A percentile compares a stretch with the other conserved stretches of the same genome.
These are phyloP conservation scores for Orchestia grillus DNA, from an alignment of 1,140 invertebrate genomes.

Conservation along the genomic window DNA sequence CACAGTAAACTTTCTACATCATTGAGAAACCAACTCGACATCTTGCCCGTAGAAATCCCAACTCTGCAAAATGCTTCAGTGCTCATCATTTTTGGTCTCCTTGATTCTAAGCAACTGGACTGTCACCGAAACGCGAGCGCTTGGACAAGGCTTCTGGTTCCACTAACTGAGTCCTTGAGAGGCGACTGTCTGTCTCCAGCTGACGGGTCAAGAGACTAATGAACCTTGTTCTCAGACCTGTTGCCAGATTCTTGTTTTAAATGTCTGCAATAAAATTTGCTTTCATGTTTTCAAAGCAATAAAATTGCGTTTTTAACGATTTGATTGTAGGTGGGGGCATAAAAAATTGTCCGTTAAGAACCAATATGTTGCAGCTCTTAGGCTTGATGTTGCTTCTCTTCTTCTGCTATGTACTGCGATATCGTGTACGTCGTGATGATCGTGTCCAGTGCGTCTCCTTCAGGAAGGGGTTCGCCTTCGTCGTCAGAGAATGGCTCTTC, in stretches of 20 bases:
- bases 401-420: conserved; percentile 37
- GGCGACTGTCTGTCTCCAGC: no score
- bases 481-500: neutral
- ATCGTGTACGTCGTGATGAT: conserved; percentile 45
- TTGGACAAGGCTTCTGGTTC: no score
- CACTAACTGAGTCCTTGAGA: no score
- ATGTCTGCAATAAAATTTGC: no score
- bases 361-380: neutral
- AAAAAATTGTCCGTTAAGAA: neutral
- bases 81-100: neutral
- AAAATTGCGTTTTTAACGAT: no score
- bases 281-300: no score
- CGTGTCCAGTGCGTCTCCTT: conserved; percentile 17
- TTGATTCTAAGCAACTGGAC: neutral
- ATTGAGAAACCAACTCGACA: neutral
- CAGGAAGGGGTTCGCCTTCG: conserved; percentile 8
- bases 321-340: neutral
- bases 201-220: no score
- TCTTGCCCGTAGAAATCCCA: neutral
- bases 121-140: no score
- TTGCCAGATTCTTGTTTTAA: no score
- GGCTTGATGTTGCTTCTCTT: conserved; percentile 13
- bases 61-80: neutral
- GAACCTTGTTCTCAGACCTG: no score
- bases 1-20: neutral